A percentile compares a stretch with the other conserved stretches of the same genome.
These are phyloP conservation scores for Strigops habroptila DNA, from an alignment of 2,113 vertebrate species.

Conservation along the genomic window DNA sequence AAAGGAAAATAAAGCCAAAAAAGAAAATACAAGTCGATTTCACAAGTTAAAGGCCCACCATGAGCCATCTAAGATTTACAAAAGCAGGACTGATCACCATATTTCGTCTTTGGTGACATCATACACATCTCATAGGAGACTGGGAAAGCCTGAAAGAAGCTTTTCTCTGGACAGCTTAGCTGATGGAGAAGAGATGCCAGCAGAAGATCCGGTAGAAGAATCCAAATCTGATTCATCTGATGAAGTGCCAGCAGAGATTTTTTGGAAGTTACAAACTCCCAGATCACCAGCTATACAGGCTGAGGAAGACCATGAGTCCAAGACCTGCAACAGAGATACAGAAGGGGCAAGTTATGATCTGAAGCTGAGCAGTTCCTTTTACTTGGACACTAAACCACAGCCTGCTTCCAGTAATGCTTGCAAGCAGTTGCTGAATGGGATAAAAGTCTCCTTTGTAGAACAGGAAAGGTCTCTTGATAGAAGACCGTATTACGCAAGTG, in stretches of 20 bases:
- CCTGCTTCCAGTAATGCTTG: slow-evolving; percentile 22
- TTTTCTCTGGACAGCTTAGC: slow-evolving; percentile 70
- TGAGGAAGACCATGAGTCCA: not conserved
- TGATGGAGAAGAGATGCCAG: slow-evolving; percentile 59
- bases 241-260: slow-evolving; percentile 79
- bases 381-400: slow-evolving; percentile 50
- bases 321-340: not conserved
- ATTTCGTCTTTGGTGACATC: slow-evolving; percentile 21
- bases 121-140: not conserved
- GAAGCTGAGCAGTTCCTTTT: slow-evolving; percentile 66
- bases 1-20: slow-evolving; percentile 48
- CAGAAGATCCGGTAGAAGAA: slow-evolving; percentile 42
- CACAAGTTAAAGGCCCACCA: not conserved
- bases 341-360: slow-evolving; percentile 9
- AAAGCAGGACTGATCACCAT: not conserved
- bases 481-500: not conserved
- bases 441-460: not conserved
- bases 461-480: not conserved
- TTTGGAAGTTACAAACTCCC: slow-evolving; percentile 73
- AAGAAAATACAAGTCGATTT: slow-evolving; percentile 12
- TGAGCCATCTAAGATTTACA: slow-evolving; percentile 11
- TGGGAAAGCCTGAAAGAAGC: slow-evolving; percentile 36
- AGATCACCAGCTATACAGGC: not conserved
- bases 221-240: slow-evolving; percentile 64
- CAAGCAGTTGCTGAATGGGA: not conserved